phyloP scores from a whole-genome alignment of 2,888 invertebrate genomes.

The Rapana venosa region DNA sequence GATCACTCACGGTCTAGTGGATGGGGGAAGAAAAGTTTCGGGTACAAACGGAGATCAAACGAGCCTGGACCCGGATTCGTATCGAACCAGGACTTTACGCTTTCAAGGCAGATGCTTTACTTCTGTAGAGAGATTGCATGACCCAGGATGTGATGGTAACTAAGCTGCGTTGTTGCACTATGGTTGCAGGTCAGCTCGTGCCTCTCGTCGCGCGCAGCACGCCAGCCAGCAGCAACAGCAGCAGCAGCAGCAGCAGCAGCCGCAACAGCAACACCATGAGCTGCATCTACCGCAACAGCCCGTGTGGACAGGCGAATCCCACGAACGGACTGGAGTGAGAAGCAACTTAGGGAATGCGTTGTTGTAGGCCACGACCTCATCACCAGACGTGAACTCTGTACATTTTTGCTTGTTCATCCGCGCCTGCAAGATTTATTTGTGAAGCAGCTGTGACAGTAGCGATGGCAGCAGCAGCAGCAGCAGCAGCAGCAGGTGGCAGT shows the following conservation, averaged over 20 bases:
- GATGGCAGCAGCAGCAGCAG: too few species aligned
- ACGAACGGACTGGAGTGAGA: not conserved
- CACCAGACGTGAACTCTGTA: not conserved
- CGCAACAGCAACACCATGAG: conserved; percentile 4
- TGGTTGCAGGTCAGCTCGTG: conserved; percentile 28
- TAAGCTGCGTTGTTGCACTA: not conserved
- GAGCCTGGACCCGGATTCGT: too few species aligned
- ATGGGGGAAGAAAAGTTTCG: too few species aligned
- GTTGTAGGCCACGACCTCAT: not conserved
- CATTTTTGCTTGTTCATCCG: too few species aligned
- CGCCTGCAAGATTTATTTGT: too few species aligned
- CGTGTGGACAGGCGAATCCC: not conserved
- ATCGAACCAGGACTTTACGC: too few species aligned
- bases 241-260: conserved; percentile 26
- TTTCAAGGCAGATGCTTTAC: too few species aligned
- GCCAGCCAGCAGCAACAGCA: not conserved
- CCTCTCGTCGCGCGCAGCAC: not conserved
- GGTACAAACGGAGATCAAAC: too few species aligned
- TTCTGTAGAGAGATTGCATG: too few species aligned
- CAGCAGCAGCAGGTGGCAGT: too few species aligned
- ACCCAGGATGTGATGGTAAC: not conserved
- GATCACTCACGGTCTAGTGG: too few species aligned
- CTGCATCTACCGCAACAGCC: not conserved
- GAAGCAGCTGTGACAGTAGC: too few species aligned
- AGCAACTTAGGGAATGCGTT: not conserved